phyloP scores from a whole-genome alignment of 2,888 invertebrate species.

The Synanthedon myopaeformis region DNA sequence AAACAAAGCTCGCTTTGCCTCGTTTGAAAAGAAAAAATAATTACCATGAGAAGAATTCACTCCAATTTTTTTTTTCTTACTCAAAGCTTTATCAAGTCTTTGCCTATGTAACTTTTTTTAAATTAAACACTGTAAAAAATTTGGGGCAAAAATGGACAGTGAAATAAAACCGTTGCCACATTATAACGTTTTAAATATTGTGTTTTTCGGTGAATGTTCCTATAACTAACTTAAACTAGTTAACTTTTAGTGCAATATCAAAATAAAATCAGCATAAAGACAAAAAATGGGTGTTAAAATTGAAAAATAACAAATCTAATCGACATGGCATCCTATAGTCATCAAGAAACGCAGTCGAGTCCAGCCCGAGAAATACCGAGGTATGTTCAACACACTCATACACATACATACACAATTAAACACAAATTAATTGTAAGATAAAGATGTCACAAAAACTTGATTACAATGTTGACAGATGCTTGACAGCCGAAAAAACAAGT shows the following conservation, averaged over 20 bases:
- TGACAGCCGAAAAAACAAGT: background rate
- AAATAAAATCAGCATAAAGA: conserved; percentile 4
- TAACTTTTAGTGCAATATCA: conserved; percentile 13
- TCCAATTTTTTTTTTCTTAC: too few species aligned
- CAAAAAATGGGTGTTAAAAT: conserved; percentile 26
- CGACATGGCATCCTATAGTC: conserved; percentile 43
- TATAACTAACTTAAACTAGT: conserved; percentile 9
- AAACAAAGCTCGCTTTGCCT: background rate
- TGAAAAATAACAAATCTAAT: conserved; percentile 17
- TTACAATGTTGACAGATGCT: background rate
- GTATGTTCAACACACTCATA: conserved; percentile 20
- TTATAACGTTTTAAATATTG: background rate
- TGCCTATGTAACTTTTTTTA: too few species aligned
- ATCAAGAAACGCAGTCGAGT: conserved; percentile 53
- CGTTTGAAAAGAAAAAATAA: background rate
- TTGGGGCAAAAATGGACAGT: background rate
- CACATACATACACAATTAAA: too few species aligned
- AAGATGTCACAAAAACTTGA: too few species aligned
- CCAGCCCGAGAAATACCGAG: conserved; percentile 50
- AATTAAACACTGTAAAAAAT: too few species aligned
- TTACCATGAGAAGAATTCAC: too few species aligned
- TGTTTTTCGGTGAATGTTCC: conserved; percentile 8
- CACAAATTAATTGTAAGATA: too few species aligned
- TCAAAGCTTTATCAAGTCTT: too few species aligned
- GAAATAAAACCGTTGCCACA: background rate